A percentile compares a stretch with the other conserved stretches of the same genome.
These are phyloP conservation scores for Bubalus kerabau DNA, from an alignment of 2,113 vertebrate species.

Conservation along the genomic window DNA sequence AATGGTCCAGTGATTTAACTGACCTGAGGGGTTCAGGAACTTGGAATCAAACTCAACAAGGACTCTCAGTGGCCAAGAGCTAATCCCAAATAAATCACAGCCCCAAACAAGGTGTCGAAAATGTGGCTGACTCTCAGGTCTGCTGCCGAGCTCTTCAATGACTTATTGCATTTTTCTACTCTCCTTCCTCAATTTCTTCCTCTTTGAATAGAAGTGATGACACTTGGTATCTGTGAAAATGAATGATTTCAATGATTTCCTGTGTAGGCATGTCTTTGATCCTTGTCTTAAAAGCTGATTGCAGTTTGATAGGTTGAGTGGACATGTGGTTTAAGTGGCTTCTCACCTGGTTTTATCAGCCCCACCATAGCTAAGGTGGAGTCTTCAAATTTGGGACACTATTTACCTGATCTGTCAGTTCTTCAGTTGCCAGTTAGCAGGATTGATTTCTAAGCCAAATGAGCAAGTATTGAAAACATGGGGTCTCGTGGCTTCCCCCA, in stretches of 20 bases:
- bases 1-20: slow-evolving; percentile 16
- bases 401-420: not conserved
- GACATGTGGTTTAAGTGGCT: not conserved
- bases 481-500: not conserved
- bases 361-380: not conserved
- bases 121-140: not conserved
- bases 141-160: not conserved
- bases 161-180: not conserved
- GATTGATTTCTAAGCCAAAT: not conserved
- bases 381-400: not conserved
- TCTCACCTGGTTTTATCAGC: not conserved
- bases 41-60: slow-evolving; percentile 33
- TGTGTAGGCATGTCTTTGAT: not conserved
- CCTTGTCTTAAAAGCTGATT: not conserved
- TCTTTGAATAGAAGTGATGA: not conserved
- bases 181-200: slow-evolving; percentile 18
- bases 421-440: not conserved
- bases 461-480: not conserved
- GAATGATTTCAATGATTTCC: not conserved
- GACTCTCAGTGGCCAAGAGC: slow-evolving; percentile 16
- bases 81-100: slow-evolving; percentile 38
- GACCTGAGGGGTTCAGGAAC: not conserved
- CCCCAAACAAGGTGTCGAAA: slow-evolving; percentile 30
- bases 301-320: not conserved
- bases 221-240: slow-evolving; percentile 7